Base-by-base conservation (phyloP, 92 coral and sea anemone genomes). In the Heteractis magnifica region DNA sequence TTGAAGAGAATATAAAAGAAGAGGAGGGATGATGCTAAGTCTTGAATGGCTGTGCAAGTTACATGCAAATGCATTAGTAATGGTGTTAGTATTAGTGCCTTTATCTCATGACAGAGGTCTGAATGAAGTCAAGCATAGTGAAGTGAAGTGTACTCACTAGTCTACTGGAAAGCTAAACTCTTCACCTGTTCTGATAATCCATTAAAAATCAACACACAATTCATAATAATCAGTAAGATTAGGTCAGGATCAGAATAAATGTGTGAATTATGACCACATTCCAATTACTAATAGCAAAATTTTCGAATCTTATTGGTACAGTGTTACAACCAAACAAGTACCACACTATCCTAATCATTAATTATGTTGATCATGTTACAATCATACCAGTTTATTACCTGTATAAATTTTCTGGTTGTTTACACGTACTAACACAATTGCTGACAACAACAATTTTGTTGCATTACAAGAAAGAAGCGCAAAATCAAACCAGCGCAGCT, bases 21-120 rank as follows among this genome's bases (percentile, higher is more conserved):
- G 41, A 49, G 51, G 73, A 68, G 73, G 73, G 73, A 23, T 21
- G 73, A 68, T 68, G 73, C 73, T 68, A 26, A 68, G 73, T 68
- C 73, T 26, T 68, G 73, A 68, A 68, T 21, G 49, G 73, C 5
- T 68, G 77, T 51, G 53, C 70, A 51, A 19, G 41, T 79, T 5
- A 56, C 1, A 79, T 80, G 75, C 56, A 62, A 80, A 80, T 80
- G 8, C 51, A 60, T 7, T 20, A 23, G 48, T 26, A 80, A 23
- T 51, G 75, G 56, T 50, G 70, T 80, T 55, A 76, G 58, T 59
- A 15, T 56, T 21, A 16, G 9, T 34, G 72, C 18, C 71, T 79
- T 79, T 56, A 68, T 68, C 73, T 68, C 49, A 21, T 68, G 73
- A 26, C 50, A 68, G 73, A 68, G 73, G 73, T 10, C 73, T 23